Evolutionary conservation across 1,140 invertebrate species (phyloP).

Genomic region (Panagrolaimus sp.): DNA sequence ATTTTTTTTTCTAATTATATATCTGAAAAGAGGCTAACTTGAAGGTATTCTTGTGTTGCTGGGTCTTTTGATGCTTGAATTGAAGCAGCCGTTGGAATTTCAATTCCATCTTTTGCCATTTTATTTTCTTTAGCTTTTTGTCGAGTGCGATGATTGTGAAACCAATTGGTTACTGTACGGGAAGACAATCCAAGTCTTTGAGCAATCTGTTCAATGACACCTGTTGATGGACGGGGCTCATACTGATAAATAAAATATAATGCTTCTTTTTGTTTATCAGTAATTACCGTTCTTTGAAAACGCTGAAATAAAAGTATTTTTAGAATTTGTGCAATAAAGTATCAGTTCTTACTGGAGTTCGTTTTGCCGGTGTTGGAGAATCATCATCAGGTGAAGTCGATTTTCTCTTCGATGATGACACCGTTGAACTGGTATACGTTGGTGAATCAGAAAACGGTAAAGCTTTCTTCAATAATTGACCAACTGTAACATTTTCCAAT

Average conservation of each 20-base stretch:
- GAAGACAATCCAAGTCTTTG: constrained; percentile 82
- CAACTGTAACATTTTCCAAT: constrained; percentile 15
- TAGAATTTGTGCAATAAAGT: not conserved
- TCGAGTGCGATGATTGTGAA: constrained; percentile 97
- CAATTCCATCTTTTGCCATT: constrained; percentile 12
- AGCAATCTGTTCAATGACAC: constrained; percentile 88
- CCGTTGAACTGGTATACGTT: not conserved
- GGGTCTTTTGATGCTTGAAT: not conserved
- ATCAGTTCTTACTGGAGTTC: constrained; percentile 32
- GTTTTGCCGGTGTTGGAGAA: constrained; percentile 30
- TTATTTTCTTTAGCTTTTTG: constrained; percentile 67
- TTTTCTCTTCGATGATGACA: not conserved
- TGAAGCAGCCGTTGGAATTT: not conserved
- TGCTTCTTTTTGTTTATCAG: constrained; percentile 95
- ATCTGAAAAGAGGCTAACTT: not conserved
- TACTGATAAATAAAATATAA: constrained; percentile 82
- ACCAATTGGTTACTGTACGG: constrained; percentile 96
- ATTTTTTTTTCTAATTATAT: not conserved
- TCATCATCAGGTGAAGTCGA: constrained; percentile 15
- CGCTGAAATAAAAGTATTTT: constrained; percentile 27
- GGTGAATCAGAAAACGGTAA: constrained; percentile 3
- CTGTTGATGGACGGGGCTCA: constrained; percentile 90
- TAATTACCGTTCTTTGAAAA: constrained; percentile 77
- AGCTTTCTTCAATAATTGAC: constrained; percentile 11
- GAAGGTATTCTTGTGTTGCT: not conserved